Base-by-base conservation (phyloP, 1,140 invertebrate genomes). In the Samia ricini region DNA sequence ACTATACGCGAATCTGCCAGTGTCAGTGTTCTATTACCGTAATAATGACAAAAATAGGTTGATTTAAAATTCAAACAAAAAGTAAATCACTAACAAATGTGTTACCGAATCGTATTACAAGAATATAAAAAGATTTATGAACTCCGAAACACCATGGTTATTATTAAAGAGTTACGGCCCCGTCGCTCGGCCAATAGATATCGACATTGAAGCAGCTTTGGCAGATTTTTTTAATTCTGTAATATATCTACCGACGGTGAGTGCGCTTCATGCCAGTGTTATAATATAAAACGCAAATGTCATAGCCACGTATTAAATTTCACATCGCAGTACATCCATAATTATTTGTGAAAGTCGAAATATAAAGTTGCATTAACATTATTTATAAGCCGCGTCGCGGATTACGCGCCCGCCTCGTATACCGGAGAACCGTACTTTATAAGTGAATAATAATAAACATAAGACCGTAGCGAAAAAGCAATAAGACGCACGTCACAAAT, bases 401-500 rank as follows among this genome's bases (percentile, higher is more conserved):
- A 18, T 20, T 10, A 20, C 21, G 26, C 10, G 52, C 56, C 18
- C 5, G 18, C 24, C n/a, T n/a, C n/a, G n/a, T n/a, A n/a, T n/a
- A 26, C 2, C 56, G 56, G n/a, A 29, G 19, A 26, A 18, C n/a
- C 29, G 26, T 57, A 4, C 18, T 33, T 55, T n/a, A 42, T 12
- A 12, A 4, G 12, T 8, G 21, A 33, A 57, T 42, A 21, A 76
- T 59, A 60, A 54, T 57, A 66, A 66, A 69, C 66, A 60, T 49
- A 23, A 57, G 62, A 71, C 76, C 78, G 81, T 79, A 85, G 75
- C 84, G 81, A 87, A 85, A 82, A 86, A 79, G 76, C 87, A 89
- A 89, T 85, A 85, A 88, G 80, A 82, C 70, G 76, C 72, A 79
- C 76, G 87, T 89, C 85, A 86, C 73, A 82, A 80, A 80, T 85